Percentiles rank a stretch among this genome's conserved stretches.
Conservation (phyloP, 2,888 invertebrate species). For the Drepana falcataria region DNA sequence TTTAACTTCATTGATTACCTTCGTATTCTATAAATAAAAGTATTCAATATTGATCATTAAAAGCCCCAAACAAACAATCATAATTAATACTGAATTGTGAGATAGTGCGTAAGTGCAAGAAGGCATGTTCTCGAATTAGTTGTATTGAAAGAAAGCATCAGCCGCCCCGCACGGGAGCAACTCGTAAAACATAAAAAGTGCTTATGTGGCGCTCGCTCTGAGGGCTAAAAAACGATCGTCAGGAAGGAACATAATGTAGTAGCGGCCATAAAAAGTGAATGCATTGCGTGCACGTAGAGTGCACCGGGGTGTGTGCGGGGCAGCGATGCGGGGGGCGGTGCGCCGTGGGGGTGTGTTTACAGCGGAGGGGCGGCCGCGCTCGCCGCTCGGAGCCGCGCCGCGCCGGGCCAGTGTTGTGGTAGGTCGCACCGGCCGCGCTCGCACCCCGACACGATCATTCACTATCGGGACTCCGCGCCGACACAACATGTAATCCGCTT, state of each 20-base stretch:
- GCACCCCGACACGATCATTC: conserved; percentile 54
- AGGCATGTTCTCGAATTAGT: conserved; percentile 54
- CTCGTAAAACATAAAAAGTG: conserved; percentile 73
- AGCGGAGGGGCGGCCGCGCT: conserved; percentile 59
- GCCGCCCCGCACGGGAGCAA: conserved; percentile 56
- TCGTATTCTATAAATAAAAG: not conserved
- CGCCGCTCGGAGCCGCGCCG: conserved; percentile 38
- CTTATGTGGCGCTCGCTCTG: conserved; percentile 69
- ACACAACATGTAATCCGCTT: conserved; percentile 49
- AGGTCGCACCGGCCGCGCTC: conserved; percentile 75
- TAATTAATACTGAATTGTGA: conserved; percentile 18
- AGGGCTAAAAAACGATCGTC: conserved; percentile 64
- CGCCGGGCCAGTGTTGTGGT: conserved; percentile 81
- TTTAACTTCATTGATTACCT: too few relatives aligned
- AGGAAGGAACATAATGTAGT: conserved; percentile 74
- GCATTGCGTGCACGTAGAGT: conserved; percentile 74
- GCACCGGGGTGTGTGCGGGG: conserved; percentile 35
- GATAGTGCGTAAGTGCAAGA: conserved; percentile 21
- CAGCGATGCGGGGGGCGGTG: conserved; percentile 17
- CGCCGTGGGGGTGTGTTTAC: conserved; percentile 69
- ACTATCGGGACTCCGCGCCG: conserved; percentile 57
- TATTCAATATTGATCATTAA: not conserved
- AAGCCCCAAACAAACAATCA: conserved; percentile 6
- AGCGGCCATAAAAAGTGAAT: conserved; percentile 73
- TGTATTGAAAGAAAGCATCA: conserved; percentile 54